Conservation (phyloP, 1,140 invertebrate genomes). For the Lysiphlebus fabarum region DNA sequence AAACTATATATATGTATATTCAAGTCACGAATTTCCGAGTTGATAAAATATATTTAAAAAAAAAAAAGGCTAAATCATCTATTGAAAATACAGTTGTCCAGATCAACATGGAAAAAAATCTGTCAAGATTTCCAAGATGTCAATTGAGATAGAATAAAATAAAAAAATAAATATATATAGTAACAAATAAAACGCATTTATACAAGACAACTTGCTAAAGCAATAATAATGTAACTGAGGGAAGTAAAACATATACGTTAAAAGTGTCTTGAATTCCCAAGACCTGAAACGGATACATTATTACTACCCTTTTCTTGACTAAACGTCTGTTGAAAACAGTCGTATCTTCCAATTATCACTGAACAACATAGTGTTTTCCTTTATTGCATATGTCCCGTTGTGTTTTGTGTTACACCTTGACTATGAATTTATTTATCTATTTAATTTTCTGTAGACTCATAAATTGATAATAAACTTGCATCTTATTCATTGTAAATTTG, state of each 20-base stretch:
- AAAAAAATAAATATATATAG: too few species aligned
- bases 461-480: constrained; percentile 6
- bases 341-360: constrained; percentile 44
- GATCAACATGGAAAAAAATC: too few species aligned
- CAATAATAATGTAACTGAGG: constrained; percentile 9
- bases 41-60: too few species aligned
- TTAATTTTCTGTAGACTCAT: constrained; percentile 27
- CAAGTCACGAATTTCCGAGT: too few species aligned
- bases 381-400: constrained; percentile 36
- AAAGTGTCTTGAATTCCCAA: constrained; percentile 24
- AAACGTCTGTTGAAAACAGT: constrained; percentile 34
- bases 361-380: constrained; percentile 38
- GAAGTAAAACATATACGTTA: constrained; percentile 14
- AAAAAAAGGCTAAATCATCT: too few species aligned
- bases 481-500: constrained; percentile 10
- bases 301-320: constrained; percentile 36
- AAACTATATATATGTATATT: too few species aligned
- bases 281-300: constrained; percentile 30
- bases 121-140: too few species aligned
- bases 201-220: constrained; percentile 7
- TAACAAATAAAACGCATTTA: background rate
- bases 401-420: constrained; percentile 16
- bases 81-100: too few species aligned
- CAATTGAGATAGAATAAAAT: too few species aligned
- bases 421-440: constrained; percentile 31